Base-by-base conservation (phyloP, 2,113 vertebrate genomes). In the Tichodroma muraria region DNA sequence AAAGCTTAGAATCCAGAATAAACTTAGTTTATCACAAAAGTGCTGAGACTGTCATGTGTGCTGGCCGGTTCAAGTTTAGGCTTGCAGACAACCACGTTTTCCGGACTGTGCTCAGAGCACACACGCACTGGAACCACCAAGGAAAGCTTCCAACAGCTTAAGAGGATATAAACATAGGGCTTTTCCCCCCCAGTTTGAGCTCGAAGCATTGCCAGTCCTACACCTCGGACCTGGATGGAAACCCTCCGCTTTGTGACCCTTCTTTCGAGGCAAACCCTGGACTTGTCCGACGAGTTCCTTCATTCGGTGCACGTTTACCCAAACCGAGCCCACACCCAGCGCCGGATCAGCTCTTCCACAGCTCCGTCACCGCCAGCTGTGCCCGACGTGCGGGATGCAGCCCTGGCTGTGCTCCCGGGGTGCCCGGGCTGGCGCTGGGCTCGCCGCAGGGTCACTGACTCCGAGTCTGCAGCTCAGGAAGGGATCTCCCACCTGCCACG, bases 301-400 rank as follows among this genome's bases (percentile, higher is more conserved):
- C 28, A 2, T 40, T 27, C 4, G 0, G 47, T 3, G 13, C 35
- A 15, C 9, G 1, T 35, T 73, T 27, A 7, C 42, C 31, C 21
- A 4, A 60, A 31, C 44, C 13, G 35, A 66, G 3, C 7, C 65
- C 84, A 75, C 94, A 16, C 80, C 91, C 80, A 65, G 60, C 1
- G 3, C 94, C 30, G 3, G 11, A 10, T 64, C 88, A 89, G 70
- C 25, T 79, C 88, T 81, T 71, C 65, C 94, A 17, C 6, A 22
- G 64, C 84, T 65, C 80, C 19, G 57, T 5, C 49, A 2, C 8
- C 0, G 9, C 25, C 61, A 16, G 83, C 53, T 9, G 30, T 13
- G 37, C 8, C 56, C 68, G 19, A 28, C 0, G 60, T 4, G 42
- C 66, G 16, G 73, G 84, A 30, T 5, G 3, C 77, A 31, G 69